phyloP scores from a whole-genome alignment of 53 echinoderm and acorn worm species.

The Holothuria scabra region DNA sequence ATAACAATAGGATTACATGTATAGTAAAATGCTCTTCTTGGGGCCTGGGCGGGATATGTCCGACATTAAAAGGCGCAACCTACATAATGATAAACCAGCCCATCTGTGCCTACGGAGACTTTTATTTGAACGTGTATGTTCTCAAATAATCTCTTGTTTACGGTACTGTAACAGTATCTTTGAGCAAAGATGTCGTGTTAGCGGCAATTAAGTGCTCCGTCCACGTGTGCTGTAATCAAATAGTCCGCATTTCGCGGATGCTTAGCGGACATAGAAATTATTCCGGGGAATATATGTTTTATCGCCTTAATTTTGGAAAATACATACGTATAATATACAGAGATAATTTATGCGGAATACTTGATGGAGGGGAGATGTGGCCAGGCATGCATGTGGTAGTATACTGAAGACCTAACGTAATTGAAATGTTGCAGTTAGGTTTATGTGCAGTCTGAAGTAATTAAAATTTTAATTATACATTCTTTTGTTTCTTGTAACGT shows the following conservation, averaged over 20 bases:
- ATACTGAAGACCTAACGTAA: constrained; percentile 1
- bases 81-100: constrained; percentile 18
- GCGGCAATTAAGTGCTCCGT: constrained; percentile 50
- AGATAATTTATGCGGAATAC: constrained; percentile 47
- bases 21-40: no score
- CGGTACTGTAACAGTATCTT: constrained; percentile 44
- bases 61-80: constrained; percentile 1
- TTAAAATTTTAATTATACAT: constrained; percentile 32
- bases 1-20: no score
- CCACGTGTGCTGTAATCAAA: constrained; percentile 35
- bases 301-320: constrained; percentile 34
- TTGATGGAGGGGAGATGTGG: background rate
- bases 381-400: constrained; percentile 26
- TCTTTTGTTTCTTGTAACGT: constrained; percentile 14
- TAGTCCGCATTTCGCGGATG: constrained; percentile 30
- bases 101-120: constrained; percentile 32
- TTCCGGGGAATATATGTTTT: constrained; percentile 32
- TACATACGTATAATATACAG: constrained; percentile 34
- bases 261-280: constrained; percentile 31
- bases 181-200: constrained; percentile 14
- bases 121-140: constrained; percentile 16
- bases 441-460: constrained; percentile 15
- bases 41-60: background rate
- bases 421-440: constrained; percentile 1
- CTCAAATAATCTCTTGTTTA: constrained; percentile 28